Conservation (phyloP, 1,140 invertebrate genomes). For the Antheraea mylitta region DNA sequence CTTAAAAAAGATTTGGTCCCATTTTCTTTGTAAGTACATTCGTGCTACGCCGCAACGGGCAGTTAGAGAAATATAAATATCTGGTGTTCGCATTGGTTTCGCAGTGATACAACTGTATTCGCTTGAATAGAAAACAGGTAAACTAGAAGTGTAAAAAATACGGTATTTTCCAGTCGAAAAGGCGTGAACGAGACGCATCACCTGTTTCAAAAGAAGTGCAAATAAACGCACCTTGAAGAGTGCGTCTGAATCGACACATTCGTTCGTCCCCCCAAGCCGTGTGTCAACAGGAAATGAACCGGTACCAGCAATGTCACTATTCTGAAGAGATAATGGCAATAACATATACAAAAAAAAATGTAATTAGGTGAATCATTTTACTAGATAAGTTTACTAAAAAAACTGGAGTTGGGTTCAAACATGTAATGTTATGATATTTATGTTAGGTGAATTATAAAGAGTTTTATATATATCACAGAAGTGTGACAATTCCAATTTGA, state of each 20-base stretch:
- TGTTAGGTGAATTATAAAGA: too few relatives aligned
- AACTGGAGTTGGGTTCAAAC: too few relatives aligned
- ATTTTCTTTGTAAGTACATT: too few relatives aligned
- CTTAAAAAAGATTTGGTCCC: too few relatives aligned
- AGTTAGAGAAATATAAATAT: neutral
- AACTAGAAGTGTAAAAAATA: conserved; percentile 38
- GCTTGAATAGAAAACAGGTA: conserved; percentile 25
- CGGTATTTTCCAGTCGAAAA: conserved; percentile 38
- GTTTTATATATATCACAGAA: too few relatives aligned
- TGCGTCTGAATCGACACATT: conserved; percentile 57
- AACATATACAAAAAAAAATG: neutral
- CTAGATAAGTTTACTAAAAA: too few relatives aligned
- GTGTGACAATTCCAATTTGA: too few relatives aligned
- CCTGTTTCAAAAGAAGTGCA: conserved; percentile 57
- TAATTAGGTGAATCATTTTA: too few relatives aligned
- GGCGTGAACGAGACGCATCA: conserved; percentile 58
- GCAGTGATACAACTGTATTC: conserved; percentile 1
- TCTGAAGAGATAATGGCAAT: conserved; percentile 20
- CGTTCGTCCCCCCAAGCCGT: conserved; percentile 24
- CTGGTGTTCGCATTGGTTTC: neutral
- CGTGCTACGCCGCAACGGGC: too few relatives aligned
- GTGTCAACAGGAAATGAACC: neutral
- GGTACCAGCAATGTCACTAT: conserved; percentile 1
- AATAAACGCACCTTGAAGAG: conserved; percentile 61
- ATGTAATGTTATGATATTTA: too few relatives aligned